Conservation (phyloP, 2,797 vertebrate genomes). For the Zalophus californianus region DNA sequence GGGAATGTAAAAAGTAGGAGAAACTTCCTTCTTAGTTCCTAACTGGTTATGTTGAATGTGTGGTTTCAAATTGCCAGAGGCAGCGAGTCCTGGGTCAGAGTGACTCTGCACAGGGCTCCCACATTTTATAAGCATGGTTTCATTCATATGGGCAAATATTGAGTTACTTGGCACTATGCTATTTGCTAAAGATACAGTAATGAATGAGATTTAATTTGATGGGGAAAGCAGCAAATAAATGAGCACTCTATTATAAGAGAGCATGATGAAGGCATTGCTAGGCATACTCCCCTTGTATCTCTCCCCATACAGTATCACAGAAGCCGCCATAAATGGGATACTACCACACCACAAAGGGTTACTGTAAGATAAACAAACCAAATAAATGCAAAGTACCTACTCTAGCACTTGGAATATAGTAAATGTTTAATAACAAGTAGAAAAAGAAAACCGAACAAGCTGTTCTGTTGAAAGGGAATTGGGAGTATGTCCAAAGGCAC, state of each 20-base stretch:
- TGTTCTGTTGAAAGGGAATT: not conserved
- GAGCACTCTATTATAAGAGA: not conserved
- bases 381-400: not conserved
- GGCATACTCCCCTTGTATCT: not conserved
- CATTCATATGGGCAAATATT: not conserved
- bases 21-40: not conserved
- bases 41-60: not conserved
- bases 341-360: not conserved
- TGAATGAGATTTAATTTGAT: not conserved
- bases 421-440: not conserved
- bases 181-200: not conserved
- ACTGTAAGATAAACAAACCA: not conserved
- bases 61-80: not conserved
- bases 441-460: not conserved
- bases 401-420: not conserved
- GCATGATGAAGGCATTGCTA: not conserved
- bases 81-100: not conserved
- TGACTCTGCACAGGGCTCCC: rapidly evolving
- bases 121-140: not conserved
- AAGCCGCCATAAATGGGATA: not conserved
- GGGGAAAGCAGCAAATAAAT: not conserved
- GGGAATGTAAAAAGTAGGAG: not conserved
- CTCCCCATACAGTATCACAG: not conserved
- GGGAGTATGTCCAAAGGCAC: not conserved
- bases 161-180: not conserved